These are phyloP conservation scores for Ischnura elegans DNA, from an alignment of 2,888 invertebrate species.

Conservation along the genomic window DNA sequence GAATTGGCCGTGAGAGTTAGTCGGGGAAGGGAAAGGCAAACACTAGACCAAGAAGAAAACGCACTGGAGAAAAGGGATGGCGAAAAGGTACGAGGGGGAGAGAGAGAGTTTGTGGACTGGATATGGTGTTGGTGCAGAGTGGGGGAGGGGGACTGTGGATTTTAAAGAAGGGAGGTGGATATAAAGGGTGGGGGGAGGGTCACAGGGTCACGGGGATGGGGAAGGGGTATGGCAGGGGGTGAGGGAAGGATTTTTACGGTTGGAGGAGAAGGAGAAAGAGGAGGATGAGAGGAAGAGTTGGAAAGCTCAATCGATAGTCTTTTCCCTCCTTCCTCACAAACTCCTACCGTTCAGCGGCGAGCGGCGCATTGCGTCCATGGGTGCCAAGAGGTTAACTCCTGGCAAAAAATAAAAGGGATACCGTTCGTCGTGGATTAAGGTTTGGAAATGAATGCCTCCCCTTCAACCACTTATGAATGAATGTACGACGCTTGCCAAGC, in stretches of 20 bases:
- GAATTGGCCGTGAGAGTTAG: not conserved
- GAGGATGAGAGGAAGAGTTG: not conserved
- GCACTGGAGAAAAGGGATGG: not conserved
- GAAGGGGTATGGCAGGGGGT: not conserved
- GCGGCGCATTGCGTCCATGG: slow-evolving; percentile 55
- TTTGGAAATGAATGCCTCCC: not conserved
- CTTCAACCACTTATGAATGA: not conserved
- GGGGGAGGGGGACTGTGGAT: not conserved
- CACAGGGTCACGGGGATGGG: not conserved
- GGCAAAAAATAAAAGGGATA: no score
- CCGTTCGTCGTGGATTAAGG: not conserved
- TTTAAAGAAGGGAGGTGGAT: not conserved
- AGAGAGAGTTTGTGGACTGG: not conserved
- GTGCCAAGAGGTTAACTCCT: slow-evolving; percentile 14
- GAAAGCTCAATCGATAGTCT: slow-evolving; percentile 51
- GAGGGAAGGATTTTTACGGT: not conserved
- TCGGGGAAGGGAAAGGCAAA: not conserved
- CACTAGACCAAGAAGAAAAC: not conserved
- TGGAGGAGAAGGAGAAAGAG: not conserved
- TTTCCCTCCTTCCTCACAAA: slow-evolving; percentile 14
- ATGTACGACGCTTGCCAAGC: no score
- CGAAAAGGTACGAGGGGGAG: not conserved
- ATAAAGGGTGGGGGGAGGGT: not conserved
- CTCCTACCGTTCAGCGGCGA: not conserved
- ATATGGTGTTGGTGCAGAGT: not conserved